These are phyloP conservation scores for Myzus persicae DNA, from an alignment of 1,140 invertebrate species.

Conservation along the genomic window DNA sequence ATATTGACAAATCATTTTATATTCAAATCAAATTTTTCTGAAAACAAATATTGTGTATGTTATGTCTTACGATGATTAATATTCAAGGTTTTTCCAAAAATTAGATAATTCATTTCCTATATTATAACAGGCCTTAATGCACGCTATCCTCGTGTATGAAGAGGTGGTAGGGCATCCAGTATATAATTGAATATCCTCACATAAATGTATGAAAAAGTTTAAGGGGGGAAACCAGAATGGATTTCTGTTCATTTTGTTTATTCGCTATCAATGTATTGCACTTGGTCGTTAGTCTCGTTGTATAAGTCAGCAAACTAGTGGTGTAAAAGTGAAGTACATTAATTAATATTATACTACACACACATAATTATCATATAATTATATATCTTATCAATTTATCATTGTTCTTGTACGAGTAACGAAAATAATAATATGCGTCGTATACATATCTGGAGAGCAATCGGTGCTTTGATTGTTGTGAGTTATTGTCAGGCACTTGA, in stretches of 20 bases:
- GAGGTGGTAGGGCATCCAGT: not conserved
- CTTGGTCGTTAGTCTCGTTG: not conserved
- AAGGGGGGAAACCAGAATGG: constrained; percentile 39
- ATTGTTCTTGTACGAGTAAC: not conserved
- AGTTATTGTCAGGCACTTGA: constrained; percentile 17
- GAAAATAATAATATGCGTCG: constrained; percentile 5
- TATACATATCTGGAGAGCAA: constrained; percentile 30
- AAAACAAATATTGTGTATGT: not conserved
- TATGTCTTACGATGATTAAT: constrained; percentile 23
- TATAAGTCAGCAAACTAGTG: not conserved
- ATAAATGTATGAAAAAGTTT: not conserved
- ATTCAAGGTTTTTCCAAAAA: constrained; percentile 53
- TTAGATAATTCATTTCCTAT: constrained; percentile 47
- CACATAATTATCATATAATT: too few relatives aligned
- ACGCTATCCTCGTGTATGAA: not conserved
- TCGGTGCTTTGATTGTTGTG: constrained; percentile 2
- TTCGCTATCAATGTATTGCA: not conserved
- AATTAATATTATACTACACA: not conserved
- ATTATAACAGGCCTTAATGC: not conserved
- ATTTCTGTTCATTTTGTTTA: constrained; percentile 20
- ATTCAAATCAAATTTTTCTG: not conserved
- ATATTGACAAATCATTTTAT: not conserved
- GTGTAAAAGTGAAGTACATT: not conserved
- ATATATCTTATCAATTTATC: constrained; percentile 24
- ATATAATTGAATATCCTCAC: not conserved